These are phyloP conservation scores for Sericinus montela DNA, from an alignment of 2,888 invertebrate genomes.

Conservation along the genomic window DNA sequence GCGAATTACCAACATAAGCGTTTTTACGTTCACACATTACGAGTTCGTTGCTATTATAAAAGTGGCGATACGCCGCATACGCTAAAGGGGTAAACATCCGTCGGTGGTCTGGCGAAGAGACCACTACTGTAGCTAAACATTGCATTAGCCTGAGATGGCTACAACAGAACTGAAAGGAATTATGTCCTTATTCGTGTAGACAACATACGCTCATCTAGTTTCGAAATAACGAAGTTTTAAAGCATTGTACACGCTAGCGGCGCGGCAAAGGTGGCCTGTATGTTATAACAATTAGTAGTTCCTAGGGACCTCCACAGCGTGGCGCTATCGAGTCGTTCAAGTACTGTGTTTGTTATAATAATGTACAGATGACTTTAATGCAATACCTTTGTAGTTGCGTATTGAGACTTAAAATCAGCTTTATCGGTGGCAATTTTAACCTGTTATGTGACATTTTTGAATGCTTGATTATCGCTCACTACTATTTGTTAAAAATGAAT, in stretches of 20 bases:
- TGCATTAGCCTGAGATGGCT: slow-evolving; percentile 12
- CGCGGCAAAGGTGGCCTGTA: slow-evolving; percentile 54
- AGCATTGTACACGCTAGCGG: slow-evolving; percentile 58
- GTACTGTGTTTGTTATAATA: slow-evolving; percentile 15
- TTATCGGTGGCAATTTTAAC: too few species aligned
- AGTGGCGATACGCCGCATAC: slow-evolving; percentile 24
- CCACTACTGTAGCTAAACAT: slow-evolving; percentile 31
- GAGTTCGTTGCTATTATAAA: slow-evolving; percentile 52
- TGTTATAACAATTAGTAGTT: slow-evolving; percentile 62
- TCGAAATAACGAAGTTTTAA: slow-evolving; percentile 37
- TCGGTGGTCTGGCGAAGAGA: slow-evolving; percentile 59
- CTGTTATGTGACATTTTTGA: too few species aligned
- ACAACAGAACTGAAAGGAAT: slow-evolving; percentile 30
- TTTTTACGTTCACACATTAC: slow-evolving; percentile 39
- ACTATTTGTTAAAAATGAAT: too few species aligned
- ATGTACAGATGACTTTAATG: slow-evolving; percentile 11
- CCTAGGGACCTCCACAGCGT: slow-evolving; percentile 60
- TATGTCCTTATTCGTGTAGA: slow-evolving; percentile 24
- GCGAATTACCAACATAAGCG: slow-evolving; percentile 8
- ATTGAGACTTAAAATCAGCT: too few species aligned
- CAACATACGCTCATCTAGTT: slow-evolving; percentile 15
- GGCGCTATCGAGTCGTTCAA: slow-evolving; percentile 46
- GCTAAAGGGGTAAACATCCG: slow-evolving; percentile 59
- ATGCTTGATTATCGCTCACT: too few species aligned
- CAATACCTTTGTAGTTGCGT: slow-evolving; percentile 7